These are phyloP conservation scores for Chaetodon trifascialis DNA, from an alignment of 2,113 vertebrate genomes.

Conservation along the genomic window DNA sequence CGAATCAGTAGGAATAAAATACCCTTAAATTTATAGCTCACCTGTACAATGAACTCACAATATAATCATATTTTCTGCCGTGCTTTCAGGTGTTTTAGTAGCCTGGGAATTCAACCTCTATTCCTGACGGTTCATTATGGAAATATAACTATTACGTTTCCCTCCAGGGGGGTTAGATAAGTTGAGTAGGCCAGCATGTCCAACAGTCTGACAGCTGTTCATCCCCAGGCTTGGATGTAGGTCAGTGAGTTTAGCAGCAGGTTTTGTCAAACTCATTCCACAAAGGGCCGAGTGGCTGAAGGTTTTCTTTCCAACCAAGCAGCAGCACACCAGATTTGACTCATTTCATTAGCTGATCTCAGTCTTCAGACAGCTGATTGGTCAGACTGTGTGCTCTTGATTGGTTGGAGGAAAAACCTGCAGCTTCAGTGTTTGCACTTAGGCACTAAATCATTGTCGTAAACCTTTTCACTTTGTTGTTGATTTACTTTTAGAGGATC, in stretches of 20 bases:
- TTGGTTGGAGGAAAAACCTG: too few species aligned
- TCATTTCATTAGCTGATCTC: too few species aligned
- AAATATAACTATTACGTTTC: slow-evolving; percentile 21
- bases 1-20: slow-evolving; percentile 45
- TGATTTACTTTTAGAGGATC: slow-evolving; percentile 1
- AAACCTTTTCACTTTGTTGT: not conserved
- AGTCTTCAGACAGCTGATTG: too few species aligned
- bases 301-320: too few species aligned
- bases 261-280: too few species aligned
- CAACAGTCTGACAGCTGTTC: slow-evolving; percentile 42
- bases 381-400: too few species aligned
- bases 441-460: not conserved
- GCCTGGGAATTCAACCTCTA: slow-evolving; percentile 31
- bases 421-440: not conserved
- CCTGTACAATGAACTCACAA: slow-evolving; percentile 19
- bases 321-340: too few species aligned
- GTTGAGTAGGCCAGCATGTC: slow-evolving; percentile 46
- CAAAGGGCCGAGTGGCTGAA: too few species aligned
- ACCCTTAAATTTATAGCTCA: slow-evolving; percentile 30
- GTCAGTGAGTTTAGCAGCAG: slow-evolving; percentile 38
- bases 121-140: slow-evolving; percentile 48
- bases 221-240: slow-evolving; percentile 33
- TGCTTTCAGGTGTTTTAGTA: slow-evolving; percentile 2
- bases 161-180: slow-evolving; percentile 31
- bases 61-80: not conserved